Conservation (phyloP, 2,888 invertebrate genomes). For the Pristionchus mayeri region DNA sequence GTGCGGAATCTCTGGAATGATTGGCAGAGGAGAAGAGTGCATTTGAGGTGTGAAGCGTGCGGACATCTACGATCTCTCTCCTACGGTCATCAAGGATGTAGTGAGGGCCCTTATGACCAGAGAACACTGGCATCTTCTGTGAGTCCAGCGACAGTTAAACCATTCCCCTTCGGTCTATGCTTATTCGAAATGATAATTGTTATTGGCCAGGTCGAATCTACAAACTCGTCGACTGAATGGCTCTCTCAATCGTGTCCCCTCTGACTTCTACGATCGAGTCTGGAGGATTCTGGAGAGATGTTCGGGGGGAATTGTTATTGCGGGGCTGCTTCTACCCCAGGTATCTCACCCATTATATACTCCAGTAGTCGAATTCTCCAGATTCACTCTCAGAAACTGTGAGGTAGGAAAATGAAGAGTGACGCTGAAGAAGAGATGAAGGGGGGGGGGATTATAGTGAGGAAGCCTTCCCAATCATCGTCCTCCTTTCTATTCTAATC, state of each 20-base stretch:
- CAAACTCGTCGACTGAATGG: slow-evolving; percentile 94
- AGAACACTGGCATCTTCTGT: slow-evolving; percentile 73
- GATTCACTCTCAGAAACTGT: too few relatives aligned
- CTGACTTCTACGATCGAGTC: slow-evolving; percentile 93
- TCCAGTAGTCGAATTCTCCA: too few relatives aligned
- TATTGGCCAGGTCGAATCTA: slow-evolving; percentile 82
- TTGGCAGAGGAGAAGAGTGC: neutral
- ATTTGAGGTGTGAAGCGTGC: slow-evolving; percentile 52
- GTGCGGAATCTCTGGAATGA: neutral
- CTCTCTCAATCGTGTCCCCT: slow-evolving; percentile 93
- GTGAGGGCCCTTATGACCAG: slow-evolving; percentile 71
- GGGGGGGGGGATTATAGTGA: slow-evolving; percentile 4
- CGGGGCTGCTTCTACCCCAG: slow-evolving; percentile 89
- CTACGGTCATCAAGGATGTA: slow-evolving; percentile 74
- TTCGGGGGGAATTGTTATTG: slow-evolving; percentile 86
- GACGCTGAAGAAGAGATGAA: slow-evolving; percentile 10
- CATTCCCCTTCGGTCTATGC: too few relatives aligned
- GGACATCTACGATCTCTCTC: slow-evolving; percentile 74
- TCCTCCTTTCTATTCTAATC: neutral
- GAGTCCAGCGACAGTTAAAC: too few relatives aligned
- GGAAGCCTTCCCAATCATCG: slow-evolving; percentile 15
- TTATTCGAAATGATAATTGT: neutral
- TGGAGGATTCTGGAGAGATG: slow-evolving; percentile 94
- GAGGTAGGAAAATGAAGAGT: neutral
- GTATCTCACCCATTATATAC: slow-evolving; percentile 65